Evolutionary conservation across 2,797 vertebrate species (phyloP), one percentile per base, ranked within the genome.

Genomic region (Moxostoma hubbsi): DNA sequence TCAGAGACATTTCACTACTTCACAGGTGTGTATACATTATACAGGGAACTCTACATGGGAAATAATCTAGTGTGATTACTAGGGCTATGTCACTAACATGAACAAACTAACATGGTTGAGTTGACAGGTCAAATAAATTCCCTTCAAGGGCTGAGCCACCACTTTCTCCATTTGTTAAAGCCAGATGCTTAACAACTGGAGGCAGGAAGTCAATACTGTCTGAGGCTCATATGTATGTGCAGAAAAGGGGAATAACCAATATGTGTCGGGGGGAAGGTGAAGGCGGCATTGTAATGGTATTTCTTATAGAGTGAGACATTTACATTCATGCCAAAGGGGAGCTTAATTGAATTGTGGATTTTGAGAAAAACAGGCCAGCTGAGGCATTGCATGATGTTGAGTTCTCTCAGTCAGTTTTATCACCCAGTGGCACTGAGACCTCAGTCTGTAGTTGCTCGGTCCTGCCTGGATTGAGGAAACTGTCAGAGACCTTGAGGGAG

Each of bases 401-500:
- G 46, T 51, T 65, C 66, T 75, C 55, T 66, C 13, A 43, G 69
- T 66, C 16, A 64, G 69, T 79, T 72, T 36, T 79, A 58, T 79
- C 61, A n/a, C 57, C 47, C 8, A 6, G 49, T 70, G 36, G 67
- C 68, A 79, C 59, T 36, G 59, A 79, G 50, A 79, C 59, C 51
- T 13, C 10, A 7, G 59, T 55, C 68, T 72, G 76, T 65, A 64
- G 59, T 79, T 72, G 50, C 65, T 61, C 12, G 7, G 79, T 45
- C 47, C 46, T 67, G 47, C 57, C 50, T 74, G 90, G 90, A 92
- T 79, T 76, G 63, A 4, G 54, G 69, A 80, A 65, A 70, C 67
- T 36, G 73, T 61, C 86, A 89, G 89, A 85, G 89, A 89, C 87
- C 87, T 90, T 85, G 88, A 87, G 87, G 91, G 89, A 89, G 89